Percentiles rank a stretch among this genome's conserved stretches.
Conservation (phyloP, 2,113 vertebrate species). For the Thunnus thynnus region DNA sequence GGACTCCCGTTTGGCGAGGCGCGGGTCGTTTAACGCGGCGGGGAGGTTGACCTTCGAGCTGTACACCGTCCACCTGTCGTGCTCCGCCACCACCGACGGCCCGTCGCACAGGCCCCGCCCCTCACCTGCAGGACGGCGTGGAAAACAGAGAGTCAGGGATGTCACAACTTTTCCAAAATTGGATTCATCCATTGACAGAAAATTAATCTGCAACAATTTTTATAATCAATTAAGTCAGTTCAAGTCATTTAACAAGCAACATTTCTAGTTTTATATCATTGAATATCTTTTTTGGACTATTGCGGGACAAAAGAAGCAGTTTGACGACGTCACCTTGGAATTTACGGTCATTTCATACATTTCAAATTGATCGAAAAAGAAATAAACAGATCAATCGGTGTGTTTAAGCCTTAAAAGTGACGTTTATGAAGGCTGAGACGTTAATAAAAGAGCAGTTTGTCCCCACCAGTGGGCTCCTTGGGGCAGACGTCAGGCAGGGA, state of each 20-base stretch:
- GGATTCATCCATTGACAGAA: too few relatives aligned
- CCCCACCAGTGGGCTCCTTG: constrained; percentile 92
- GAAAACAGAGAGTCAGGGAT: constrained; percentile 15
- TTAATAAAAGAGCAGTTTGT: not conserved
- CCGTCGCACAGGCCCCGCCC: constrained; percentile 88
- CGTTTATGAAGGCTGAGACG: not conserved
- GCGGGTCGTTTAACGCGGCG: constrained; percentile 96
- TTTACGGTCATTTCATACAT: too few relatives aligned
- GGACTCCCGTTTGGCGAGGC: constrained; percentile 96
- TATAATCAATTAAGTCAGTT: too few relatives aligned
- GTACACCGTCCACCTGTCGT: constrained; percentile 97
- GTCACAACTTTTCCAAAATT: too few relatives aligned
- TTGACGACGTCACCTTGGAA: too few relatives aligned
- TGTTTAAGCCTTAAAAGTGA: not conserved
- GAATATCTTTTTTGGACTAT: too few relatives aligned
- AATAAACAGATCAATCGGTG: too few relatives aligned
- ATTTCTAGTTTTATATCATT: too few relatives aligned
- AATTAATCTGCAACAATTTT: too few relatives aligned
- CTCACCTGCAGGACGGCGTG: constrained; percentile 81
- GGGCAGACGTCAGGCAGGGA: constrained; percentile 97
- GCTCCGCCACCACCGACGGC: constrained; percentile 94
- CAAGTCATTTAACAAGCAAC: too few relatives aligned
- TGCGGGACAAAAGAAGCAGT: too few relatives aligned
- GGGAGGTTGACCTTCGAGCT: constrained; percentile 99
- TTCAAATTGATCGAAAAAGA: too few relatives aligned